Percentiles rank a stretch among this genome's conserved stretches.
phyloP scores from a whole-genome alignment of 2,888 invertebrate species.

The Chaetogeoica ovagalla region DNA sequence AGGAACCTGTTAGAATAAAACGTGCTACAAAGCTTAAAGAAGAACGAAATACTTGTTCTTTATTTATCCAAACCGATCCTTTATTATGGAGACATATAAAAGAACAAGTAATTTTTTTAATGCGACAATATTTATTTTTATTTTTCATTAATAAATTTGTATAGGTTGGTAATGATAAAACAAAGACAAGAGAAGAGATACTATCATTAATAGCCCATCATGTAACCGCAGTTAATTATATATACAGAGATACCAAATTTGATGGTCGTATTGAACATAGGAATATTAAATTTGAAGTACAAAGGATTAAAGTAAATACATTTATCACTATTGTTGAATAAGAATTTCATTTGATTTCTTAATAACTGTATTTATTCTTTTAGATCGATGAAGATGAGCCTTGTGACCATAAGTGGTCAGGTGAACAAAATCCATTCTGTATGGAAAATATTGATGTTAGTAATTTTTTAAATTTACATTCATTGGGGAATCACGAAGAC shows the following conservation, averaged over 20 bases:
- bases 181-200: constrained; percentile 95
- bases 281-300: constrained; percentile 95
- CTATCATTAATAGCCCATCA: constrained; percentile 96
- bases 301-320: constrained; percentile 72
- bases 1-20: constrained; percentile 54
- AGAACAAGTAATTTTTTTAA: constrained; percentile 69
- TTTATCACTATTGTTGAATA: not conserved
- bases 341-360: not conserved
- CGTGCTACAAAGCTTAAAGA: constrained; percentile 68
- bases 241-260: constrained; percentile 92
- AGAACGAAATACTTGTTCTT: constrained; percentile 80
- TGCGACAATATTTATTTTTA: constrained; percentile 39
- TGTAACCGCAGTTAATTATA: constrained; percentile 96
- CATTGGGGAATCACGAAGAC: constrained; percentile 93
- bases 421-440: constrained; percentile 86
- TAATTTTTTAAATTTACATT: constrained; percentile 97
- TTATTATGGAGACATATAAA: constrained; percentile 94
- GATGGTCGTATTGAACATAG: constrained; percentile 87
- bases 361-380: constrained; percentile 21
- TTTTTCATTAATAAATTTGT: constrained; percentile 43
- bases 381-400: constrained; percentile 90
- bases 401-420: constrained; percentile 67
- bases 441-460: constrained; percentile 97
- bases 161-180: constrained; percentile 73
- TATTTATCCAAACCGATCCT: constrained; percentile 98